phyloP scores from a whole-genome alignment of 2,113 vertebrate species.

The Nematolebias whitei region DNA sequence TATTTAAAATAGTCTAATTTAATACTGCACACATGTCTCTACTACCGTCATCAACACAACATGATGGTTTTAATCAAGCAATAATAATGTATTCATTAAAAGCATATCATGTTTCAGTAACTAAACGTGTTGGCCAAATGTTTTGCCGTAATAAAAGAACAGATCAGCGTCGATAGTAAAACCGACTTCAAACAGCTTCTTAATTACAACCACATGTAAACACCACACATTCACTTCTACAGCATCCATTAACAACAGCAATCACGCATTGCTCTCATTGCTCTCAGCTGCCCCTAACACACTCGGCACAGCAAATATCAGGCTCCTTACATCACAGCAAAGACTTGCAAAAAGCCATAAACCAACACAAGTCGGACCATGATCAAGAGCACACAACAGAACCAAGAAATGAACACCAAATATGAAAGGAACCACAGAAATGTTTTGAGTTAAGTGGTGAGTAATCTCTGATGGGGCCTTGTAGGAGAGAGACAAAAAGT shows the following conservation, averaged over 20 bases:
- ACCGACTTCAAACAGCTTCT: conserved; percentile 13
- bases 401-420: conserved; percentile 10
- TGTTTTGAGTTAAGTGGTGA: conserved; percentile 32
- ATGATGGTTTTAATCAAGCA: too few species aligned
- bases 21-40: too few species aligned
- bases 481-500: conserved; percentile 6
- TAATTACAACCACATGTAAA: conserved; percentile 52
- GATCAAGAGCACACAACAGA: conserved; percentile 37
- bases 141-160: not conserved
- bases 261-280: conserved; percentile 16
- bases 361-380: conserved; percentile 7
- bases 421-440: conserved; percentile 58
- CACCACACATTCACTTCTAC: conserved; percentile 37
- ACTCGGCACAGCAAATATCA: conserved; percentile 10
- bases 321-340: conserved; percentile 6
- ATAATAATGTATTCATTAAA: too few species aligned
- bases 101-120: conserved; percentile 15
- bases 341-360: conserved; percentile 17
- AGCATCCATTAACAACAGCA: conserved; percentile 17
- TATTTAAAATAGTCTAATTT: too few species aligned
- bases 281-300: conserved; percentile 21
- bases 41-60: too few species aligned
- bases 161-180: conserved; percentile 37
- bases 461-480: conserved; percentile 41
- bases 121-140: conserved; percentile 16